These are phyloP conservation scores for Brachionus koreanus DNA, from an alignment of 1,140 invertebrate species.

Conservation along the genomic window DNA sequence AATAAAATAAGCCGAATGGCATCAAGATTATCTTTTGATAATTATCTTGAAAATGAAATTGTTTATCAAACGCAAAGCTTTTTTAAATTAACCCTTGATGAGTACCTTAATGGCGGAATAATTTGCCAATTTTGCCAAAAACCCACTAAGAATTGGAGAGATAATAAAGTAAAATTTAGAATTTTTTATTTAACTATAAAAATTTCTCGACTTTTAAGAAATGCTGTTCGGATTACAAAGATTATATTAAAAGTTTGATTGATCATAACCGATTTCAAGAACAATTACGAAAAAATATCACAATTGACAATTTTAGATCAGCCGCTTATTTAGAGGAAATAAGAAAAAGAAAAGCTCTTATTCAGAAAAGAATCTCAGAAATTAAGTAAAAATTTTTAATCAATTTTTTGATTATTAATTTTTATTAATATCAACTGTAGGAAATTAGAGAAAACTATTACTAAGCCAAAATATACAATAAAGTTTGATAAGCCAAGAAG, in stretches of 20 bases:
- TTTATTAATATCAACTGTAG: neutral
- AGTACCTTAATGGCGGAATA: neutral
- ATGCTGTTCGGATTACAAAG: slow-evolving; percentile 8
- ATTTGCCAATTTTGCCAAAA: slow-evolving; percentile 1
- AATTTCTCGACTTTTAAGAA: neutral
- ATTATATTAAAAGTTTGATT: neutral
- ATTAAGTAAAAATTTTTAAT: neutral
- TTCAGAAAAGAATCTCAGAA: neutral
- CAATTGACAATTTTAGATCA: slow-evolving; percentile 29
- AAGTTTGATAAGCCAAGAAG: neutral
- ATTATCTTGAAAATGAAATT: neutral
- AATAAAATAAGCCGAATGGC: neutral
- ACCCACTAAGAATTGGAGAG: neutral
- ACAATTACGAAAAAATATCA: neutral
- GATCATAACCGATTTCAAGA: neutral
- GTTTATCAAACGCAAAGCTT: neutral
- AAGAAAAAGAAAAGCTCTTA: neutral
- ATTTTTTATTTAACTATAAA: neutral
- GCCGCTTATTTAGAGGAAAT: neutral
- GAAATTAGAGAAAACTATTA: neutral
- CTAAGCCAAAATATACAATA: neutral
- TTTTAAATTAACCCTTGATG: neutral
- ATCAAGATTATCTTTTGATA: neutral
- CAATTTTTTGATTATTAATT: neutral
- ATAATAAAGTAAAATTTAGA: neutral